Evolutionary conservation across 2,888 invertebrate species (phyloP).

Genomic region (Pardosa pseudoannulata): DNA sequence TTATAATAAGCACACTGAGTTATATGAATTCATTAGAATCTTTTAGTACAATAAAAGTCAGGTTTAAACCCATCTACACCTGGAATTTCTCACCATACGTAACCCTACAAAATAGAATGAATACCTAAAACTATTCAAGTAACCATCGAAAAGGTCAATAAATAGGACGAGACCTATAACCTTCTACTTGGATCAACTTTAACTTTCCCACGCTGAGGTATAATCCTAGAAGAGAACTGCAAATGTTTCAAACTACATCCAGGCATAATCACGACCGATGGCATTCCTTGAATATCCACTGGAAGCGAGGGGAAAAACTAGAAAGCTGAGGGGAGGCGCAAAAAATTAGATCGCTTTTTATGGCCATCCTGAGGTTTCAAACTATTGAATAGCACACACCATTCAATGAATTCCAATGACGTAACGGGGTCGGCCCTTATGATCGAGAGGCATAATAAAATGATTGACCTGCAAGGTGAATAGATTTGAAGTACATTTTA

Average conservation of each 20-base stretch:
- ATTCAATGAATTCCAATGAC: conserved; percentile 57
- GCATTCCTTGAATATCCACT: conserved; percentile 27
- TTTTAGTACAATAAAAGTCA: no score
- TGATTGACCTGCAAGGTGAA: conserved; percentile 24
- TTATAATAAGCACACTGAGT: no score
- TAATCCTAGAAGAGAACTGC: conserved; percentile 29
- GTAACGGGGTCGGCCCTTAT: conserved; percentile 47
- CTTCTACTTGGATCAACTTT: conserved; percentile 30
- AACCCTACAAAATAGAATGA: no score
- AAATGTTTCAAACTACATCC: conserved; percentile 30
- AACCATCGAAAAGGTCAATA: not conserved
- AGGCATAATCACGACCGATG: conserved; percentile 25
- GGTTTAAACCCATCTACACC: no score
- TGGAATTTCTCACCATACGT: no score
- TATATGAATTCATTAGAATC: no score
- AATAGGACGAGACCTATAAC: not conserved
- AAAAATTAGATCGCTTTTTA: conserved; percentile 44
- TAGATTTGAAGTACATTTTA: conserved; percentile 16
- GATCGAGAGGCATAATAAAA: conserved; percentile 54
- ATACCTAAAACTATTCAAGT: no score
- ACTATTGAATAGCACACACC: conserved; percentile 45
- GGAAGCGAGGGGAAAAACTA: not conserved
- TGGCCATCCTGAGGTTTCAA: conserved; percentile 33
- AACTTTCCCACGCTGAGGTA: conserved; percentile 56
- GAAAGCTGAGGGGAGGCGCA: not conserved